phyloP scores from a whole-genome alignment of 2,888 invertebrate species.

The Noctua comes region DNA sequence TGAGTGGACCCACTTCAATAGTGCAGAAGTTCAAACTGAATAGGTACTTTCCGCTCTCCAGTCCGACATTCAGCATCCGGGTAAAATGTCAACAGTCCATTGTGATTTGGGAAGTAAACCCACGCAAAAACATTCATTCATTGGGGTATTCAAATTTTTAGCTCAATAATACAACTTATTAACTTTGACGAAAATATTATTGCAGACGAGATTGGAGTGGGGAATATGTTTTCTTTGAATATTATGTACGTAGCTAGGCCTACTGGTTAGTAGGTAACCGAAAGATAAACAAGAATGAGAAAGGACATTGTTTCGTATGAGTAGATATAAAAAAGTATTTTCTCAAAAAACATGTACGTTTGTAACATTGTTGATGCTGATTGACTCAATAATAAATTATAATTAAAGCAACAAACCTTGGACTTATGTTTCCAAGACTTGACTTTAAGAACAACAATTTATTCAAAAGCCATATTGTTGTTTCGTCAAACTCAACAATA shows the following conservation, averaged over 20 bases:
- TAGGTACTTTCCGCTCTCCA: neutral
- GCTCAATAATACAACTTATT: neutral
- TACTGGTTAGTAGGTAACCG: too few relatives aligned
- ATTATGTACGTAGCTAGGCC: neutral
- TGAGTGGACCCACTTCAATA: neutral
- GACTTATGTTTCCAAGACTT: neutral
- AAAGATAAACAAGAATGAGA: too few relatives aligned
- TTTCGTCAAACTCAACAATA: conserved; percentile 14
- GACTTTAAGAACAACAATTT: conserved; percentile 1
- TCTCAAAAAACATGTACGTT: neutral
- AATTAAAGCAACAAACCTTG: conserved; percentile 2
- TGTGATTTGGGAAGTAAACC: conserved; percentile 31
- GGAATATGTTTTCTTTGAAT: neutral
- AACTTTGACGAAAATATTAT: neutral
- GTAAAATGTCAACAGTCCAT: conserved; percentile 27
- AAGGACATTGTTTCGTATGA: too few relatives aligned
- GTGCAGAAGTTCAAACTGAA: neutral
- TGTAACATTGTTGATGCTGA: neutral
- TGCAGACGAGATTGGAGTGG: neutral
- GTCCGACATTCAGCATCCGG: conserved; percentile 13
- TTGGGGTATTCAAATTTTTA: neutral
- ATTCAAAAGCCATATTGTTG: neutral
- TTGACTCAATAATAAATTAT: neutral
- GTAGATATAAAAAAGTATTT: neutral
- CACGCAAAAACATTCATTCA: neutral